Evolutionary conservation across 2,113 vertebrate species (phyloP), one percentile per base, ranked within the genome.

Genomic region (Centrocercus urophasianus): DNA sequence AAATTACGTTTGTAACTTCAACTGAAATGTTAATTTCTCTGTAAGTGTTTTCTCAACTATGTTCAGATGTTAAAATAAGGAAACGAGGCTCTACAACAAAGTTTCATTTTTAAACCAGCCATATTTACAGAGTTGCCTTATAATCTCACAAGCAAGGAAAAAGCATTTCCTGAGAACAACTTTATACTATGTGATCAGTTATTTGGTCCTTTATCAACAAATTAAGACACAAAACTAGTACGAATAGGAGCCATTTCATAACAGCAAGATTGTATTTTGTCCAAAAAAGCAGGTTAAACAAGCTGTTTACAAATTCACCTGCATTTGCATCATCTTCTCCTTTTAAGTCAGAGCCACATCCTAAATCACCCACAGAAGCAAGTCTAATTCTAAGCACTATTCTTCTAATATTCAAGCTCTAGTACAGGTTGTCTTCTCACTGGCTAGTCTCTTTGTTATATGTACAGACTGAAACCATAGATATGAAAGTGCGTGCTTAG

Each of bases 1-100:
- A 98, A 98, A 98, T 98, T 98, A 98, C 97, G 96, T 98, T 98
- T 98, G 98, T 98, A 98, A 98, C 98, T 98, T 96, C 89, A 98
- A 97, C 97, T 97, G 98, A 98, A 98, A 98, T 98, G 97, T 98
- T 98, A 98, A 98, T 98, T 98, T 97, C 86, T 96, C 91, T 97
- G 95, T 97, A 97, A 97, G 90, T 97, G 95, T 98, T 98, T 98
- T 96, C 90, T 97, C 96, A 97, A 97, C 96, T 97, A 91, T 57
- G 87, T 96, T 97, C 95, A 86, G 92, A 96, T 93, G 97, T 93
- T 92, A 86, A 94, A 97, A 92, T 75, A 95, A 88, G 95, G 86
- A 95, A 87, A 93, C 42, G 73, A 27, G 96, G 70, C 34, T 88
- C 77, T 45, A 42, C 45, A 97, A 85, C 52, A 20, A 96, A 89